Base-by-base conservation (phyloP, 2,797 vertebrate genomes). In the Pogoniulus pusillus region DNA sequence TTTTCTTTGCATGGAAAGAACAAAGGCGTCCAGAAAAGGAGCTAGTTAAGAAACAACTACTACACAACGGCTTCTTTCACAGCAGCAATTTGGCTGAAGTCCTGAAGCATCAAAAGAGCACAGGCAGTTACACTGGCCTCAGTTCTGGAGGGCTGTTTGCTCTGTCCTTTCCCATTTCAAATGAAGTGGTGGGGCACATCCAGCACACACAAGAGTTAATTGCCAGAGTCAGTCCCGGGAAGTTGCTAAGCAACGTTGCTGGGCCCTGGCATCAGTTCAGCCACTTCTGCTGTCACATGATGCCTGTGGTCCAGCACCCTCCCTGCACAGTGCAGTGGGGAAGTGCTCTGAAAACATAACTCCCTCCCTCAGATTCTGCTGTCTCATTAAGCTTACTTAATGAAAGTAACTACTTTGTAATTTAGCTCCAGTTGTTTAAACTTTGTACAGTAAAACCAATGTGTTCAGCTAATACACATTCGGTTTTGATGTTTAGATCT, bases 231-330 rank as follows among this genome's bases (percentile, higher is more conserved):
- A 71, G 69, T 57, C 65, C 79, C 26, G 71, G 69, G 79, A 90
- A 84, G 95, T 93, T 95, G 96, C 95, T 93, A 87, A 96, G 95
- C 95, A 95, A 94, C 94, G 4, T 30, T 35, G 10, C 71, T 45
- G 78, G 82, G 66, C 70, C 35, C 39, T 30, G 4, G 78, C 79
- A 35, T 66, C 77, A 16, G 59, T 77, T 75, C 54, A 63, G 72
- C 43, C 79, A 22, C 75, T 83, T 60, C 24, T 64, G 89, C 90
- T 74, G 71, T 74, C 73, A 57, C 55, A 6, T 7, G 29, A 60
- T 62, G 75, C 47, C 55, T 26, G n/a, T 27, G 88, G 76, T 27
- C 59, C 84, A 70, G 81, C 88, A 58, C 32, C 54, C 39, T 12
- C 29, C 29, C 16, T 2, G 51, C 32, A 30, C 32, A 22, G 57